A percentile compares a stretch with the other conserved stretches of the same genome.
phyloP scores from a whole-genome alignment of 2,797 vertebrate species.

The Poecile montanus region DNA sequence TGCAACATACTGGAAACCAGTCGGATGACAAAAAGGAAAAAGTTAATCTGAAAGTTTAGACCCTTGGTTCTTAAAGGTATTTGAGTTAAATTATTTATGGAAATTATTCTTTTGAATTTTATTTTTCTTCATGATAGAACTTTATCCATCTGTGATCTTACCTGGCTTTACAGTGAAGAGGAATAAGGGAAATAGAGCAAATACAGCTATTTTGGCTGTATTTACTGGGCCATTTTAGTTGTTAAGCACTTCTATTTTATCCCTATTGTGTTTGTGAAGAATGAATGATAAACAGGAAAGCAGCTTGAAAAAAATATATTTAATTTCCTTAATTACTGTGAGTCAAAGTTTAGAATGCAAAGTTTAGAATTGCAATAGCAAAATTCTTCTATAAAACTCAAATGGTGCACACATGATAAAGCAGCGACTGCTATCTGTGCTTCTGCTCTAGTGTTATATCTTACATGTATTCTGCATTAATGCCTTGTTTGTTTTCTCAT shows the following conservation, averaged over 20 bases:
- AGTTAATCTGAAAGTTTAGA: neutral
- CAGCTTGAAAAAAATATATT: neutral
- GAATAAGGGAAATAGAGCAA: neutral
- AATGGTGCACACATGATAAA: rapidly evolving
- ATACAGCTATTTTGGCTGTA: neutral
- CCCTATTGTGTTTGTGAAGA: neutral
- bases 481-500: neutral
- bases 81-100: neutral
- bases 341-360: neutral
- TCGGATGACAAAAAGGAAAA: neutral
- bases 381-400: neutral
- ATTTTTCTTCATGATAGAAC: neutral
- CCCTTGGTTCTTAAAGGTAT: neutral
- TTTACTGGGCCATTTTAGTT: neutral
- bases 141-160: neutral
- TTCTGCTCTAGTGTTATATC: neutral
- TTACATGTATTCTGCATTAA: neutral
- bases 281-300: neutral
- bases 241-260: neutral
- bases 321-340: neutral
- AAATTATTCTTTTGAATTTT: neutral
- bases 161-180: neutral
- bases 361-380: neutral
- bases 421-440: neutral
- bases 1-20: neutral